Evolutionary conservation across 1,140 invertebrate genomes (phyloP).

Genomic region (Pygmarrhopalites habei): DNA sequence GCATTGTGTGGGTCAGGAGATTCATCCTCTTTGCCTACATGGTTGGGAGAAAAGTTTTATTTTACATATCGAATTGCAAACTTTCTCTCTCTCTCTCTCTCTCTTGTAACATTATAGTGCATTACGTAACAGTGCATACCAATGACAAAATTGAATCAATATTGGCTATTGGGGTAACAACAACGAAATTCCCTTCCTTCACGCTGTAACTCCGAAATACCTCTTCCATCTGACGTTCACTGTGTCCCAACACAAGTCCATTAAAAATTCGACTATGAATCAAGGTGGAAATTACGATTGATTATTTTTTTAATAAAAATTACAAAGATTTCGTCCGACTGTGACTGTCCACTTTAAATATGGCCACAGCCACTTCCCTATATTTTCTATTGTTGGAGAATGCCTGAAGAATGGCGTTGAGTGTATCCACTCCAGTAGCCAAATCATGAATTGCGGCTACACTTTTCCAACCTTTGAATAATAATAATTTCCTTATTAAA

Average conservation of each 20-base stretch:
- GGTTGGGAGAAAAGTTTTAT: not conserved
- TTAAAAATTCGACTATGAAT: too few species aligned
- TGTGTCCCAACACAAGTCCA: not conserved
- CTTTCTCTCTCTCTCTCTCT: too few species aligned
- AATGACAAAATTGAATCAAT: constrained; percentile 23
- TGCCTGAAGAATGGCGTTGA: constrained; percentile 26
- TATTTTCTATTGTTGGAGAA: constrained; percentile 11
- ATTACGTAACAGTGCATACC: too few species aligned
- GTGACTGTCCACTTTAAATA: constrained; percentile 31
- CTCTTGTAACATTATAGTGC: too few species aligned
- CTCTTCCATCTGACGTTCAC: constrained; percentile 30
- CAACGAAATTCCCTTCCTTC: constrained; percentile 25
- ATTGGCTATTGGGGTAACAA: constrained; percentile 19
- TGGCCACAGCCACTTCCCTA: constrained; percentile 21
- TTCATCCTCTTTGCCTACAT: constrained; percentile 54
- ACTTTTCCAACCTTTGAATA: constrained; percentile 8
- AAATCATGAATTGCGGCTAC: constrained; percentile 28
- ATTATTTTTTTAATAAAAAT: constrained; percentile 1
- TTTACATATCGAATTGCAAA: too few species aligned
- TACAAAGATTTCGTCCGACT: constrained; percentile 27
- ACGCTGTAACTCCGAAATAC: constrained; percentile 13
- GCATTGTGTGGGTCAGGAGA: constrained; percentile 60
- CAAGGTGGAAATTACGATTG: not conserved
- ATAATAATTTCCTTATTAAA: not conserved
- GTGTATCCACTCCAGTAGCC: constrained; percentile 16